These are phyloP conservation scores for Alectura lathami DNA, from an alignment of 2,113 vertebrate species.

Conservation along the genomic window DNA sequence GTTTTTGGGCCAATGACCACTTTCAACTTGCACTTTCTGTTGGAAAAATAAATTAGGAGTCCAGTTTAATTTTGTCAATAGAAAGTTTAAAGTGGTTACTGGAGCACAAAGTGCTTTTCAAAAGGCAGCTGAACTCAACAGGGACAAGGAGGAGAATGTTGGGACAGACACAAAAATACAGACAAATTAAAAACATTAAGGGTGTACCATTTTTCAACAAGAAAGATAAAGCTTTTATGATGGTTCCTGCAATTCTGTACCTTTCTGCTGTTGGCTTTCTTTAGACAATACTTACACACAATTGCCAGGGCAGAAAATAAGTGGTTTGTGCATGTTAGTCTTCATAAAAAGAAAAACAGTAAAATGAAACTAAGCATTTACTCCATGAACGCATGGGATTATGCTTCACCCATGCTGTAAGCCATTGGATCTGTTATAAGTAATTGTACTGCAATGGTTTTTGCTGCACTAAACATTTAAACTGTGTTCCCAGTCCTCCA, in stretches of 20 bases:
- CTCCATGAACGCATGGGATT: not conserved
- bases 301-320: not conserved
- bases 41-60: slow-evolving; percentile 13
- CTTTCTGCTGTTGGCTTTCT: not conserved
- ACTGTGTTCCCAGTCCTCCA: slow-evolving; percentile 7
- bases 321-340: not conserved
- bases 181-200: not conserved
- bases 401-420: not conserved
- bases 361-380: not conserved
- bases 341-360: not conserved
- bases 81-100: slow-evolving; percentile 46
- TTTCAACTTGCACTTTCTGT: slow-evolving; percentile 40
- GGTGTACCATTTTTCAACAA: not conserved
- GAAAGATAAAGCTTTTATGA: not conserved
- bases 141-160: not conserved
- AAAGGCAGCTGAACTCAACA: not conserved
- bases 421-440: not conserved
- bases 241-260: not conserved
- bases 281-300: not conserved
- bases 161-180: not conserved
- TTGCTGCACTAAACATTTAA: slow-evolving; percentile 59
- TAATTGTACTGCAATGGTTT: not conserved
- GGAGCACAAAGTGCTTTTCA: slow-evolving; percentile 39
- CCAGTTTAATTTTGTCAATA: slow-evolving; percentile 21
- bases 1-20: slow-evolving; percentile 39